phyloP scores from a whole-genome alignment of 2,113 vertebrate genomes.

The Rhombomys opimus region DNA sequence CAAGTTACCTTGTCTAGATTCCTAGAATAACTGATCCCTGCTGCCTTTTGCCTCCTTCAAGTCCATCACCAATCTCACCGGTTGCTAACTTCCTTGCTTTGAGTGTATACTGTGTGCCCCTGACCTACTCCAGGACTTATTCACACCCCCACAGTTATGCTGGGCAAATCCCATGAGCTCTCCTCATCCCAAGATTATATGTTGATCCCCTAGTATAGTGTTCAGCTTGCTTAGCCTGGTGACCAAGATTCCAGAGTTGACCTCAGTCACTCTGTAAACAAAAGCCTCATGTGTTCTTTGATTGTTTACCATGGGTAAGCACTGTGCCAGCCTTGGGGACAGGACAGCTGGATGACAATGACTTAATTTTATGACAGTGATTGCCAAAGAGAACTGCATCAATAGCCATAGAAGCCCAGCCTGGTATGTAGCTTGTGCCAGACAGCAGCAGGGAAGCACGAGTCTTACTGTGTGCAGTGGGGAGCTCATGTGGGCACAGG shows the following conservation, averaged over 20 bases:
- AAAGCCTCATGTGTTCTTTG: conserved; percentile 9
- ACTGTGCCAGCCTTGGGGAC: background rate
- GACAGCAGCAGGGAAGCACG: background rate
- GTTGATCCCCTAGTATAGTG: background rate
- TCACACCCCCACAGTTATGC: background rate
- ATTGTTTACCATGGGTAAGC: background rate
- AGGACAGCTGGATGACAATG: background rate
- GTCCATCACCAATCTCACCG: background rate
- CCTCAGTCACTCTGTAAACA: background rate
- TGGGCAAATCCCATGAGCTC: too few species aligned
- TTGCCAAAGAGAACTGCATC: background rate
- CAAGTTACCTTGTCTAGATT: background rate
- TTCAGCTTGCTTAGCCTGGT: background rate
- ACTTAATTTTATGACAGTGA: background rate
- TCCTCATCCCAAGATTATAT: background rate
- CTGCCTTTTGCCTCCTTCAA: background rate
- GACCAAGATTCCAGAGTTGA: background rate
- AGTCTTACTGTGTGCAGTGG: background rate
- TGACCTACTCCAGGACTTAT: background rate
- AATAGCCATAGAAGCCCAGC: background rate
- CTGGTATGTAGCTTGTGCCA: background rate
- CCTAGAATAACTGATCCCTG: background rate
- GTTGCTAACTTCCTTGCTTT: background rate
- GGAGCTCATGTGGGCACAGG: background rate
- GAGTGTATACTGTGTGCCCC: background rate